These are phyloP conservation scores for Coptodon rendalli DNA, from an alignment of 2,113 vertebrate genomes.

Conservation along the genomic window DNA sequence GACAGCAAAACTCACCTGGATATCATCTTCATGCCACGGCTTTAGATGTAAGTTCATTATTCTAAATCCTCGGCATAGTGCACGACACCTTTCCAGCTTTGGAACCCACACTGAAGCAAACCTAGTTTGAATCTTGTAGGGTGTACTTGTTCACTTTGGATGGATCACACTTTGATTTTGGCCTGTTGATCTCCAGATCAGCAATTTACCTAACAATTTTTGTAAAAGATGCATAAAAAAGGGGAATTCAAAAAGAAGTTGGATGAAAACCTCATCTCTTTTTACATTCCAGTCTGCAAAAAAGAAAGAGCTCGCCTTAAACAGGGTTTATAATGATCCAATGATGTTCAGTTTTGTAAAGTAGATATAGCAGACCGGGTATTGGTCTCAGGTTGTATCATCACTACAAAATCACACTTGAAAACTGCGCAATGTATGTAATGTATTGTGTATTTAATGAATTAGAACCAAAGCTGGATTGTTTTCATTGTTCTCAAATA, in stretches of 20 bases:
- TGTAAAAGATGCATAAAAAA: not conserved
- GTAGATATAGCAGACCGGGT: not conserved
- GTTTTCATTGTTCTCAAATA: not conserved
- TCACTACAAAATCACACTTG: conserved; percentile 29
- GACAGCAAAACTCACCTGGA: conserved; percentile 30
- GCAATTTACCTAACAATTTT: accelerated
- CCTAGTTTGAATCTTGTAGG: accelerated
- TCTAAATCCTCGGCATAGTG: not conserved
- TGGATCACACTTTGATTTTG: not conserved
- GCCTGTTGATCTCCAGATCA: accelerated
- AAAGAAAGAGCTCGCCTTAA: not conserved
- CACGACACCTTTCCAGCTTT: not conserved
- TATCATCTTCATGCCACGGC: conserved; percentile 18
- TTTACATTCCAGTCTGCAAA: not conserved
- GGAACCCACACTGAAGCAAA: not conserved
- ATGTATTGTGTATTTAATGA: not conserved
- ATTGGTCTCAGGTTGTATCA: not conserved
- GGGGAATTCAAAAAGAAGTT: not conserved
- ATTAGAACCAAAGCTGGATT: not conserved
- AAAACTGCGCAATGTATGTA: not conserved
- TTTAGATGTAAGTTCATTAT: not conserved
- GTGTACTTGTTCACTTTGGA: not conserved
- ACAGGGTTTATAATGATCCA: not conserved
- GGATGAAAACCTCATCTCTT: accelerated
- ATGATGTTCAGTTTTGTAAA: not conserved